Evolutionary conservation across 2,888 invertebrate genomes (phyloP).

Genomic region (Euproctis similis): DNA sequence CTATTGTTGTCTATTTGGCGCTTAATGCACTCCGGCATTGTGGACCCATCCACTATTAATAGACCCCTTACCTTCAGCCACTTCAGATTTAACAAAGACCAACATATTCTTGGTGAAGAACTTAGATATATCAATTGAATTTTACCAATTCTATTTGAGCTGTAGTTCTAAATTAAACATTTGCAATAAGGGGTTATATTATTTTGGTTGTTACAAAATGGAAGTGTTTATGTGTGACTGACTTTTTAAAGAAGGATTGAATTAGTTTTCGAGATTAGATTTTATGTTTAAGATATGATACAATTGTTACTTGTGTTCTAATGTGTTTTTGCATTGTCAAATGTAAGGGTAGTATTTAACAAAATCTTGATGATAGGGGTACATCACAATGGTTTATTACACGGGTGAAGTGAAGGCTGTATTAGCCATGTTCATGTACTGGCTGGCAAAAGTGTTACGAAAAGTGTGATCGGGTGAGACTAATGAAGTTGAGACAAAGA

Average conservation of each 20-base stretch:
- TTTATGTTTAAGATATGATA: conserved; percentile 31
- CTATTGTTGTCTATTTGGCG: conserved; percentile 49
- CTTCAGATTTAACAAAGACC: conserved; percentile 18
- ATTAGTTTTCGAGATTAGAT: conserved; percentile 25
- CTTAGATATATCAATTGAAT: conserved; percentile 16
- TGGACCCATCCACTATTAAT: conserved; percentile 22
- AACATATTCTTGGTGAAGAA: conserved; percentile 13
- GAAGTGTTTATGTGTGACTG: conserved; percentile 48
- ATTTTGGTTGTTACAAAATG: conserved; percentile 26
- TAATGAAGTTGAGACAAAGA: too few relatives aligned
- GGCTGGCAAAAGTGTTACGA: too few relatives aligned
- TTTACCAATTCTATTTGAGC: conserved; percentile 25
- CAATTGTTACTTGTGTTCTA: conserved; percentile 31
- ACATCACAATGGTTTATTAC: too few relatives aligned
- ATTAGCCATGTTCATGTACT: too few relatives aligned
- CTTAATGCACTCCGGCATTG: conserved; percentile 42
- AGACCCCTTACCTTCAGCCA: conserved; percentile 22
- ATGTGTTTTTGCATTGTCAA: conserved; percentile 19
- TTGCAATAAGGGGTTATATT: conserved; percentile 20
- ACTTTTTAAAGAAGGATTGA: conserved; percentile 36
- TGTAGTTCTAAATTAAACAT: conserved; percentile 12
- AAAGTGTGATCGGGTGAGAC: too few relatives aligned
- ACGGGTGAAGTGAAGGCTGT: too few relatives aligned
- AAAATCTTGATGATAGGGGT: conserved; percentile 8
- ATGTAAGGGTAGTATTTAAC: conserved; percentile 20